phyloP scores from a whole-genome alignment of 1,140 invertebrate species.

The Lasaia peninsularis region DNA sequence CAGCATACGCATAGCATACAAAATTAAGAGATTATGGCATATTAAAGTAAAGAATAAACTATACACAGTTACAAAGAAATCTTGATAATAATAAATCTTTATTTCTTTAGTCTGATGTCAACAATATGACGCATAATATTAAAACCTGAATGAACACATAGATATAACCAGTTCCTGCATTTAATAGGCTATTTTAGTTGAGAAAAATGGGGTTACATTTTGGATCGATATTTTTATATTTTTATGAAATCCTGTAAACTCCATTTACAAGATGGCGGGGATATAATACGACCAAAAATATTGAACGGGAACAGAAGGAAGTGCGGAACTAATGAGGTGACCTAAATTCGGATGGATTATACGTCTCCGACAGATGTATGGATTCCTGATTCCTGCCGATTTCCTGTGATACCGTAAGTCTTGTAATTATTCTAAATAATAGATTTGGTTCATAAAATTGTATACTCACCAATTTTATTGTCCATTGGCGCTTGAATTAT shows the following conservation, averaged over 20 bases:
- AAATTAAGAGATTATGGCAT: not conserved
- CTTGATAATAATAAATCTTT: slow-evolving; percentile 13
- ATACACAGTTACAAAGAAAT: not conserved
- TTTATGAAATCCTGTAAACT: slow-evolving; percentile 69
- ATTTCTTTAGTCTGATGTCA: slow-evolving; percentile 39
- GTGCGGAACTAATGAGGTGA: slow-evolving; percentile 44
- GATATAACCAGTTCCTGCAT: not conserved
- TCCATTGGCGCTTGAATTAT: slow-evolving; percentile 53
- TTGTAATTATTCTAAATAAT: slow-evolving; percentile 32
- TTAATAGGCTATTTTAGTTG: not conserved
- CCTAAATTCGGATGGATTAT: slow-evolving; percentile 64
- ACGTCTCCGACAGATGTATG: slow-evolving; percentile 70
- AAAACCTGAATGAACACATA: slow-evolving; percentile 27
- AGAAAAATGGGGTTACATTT: slow-evolving; percentile 40
- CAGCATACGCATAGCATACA: not conserved
- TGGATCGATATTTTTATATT: slow-evolving; percentile 64
- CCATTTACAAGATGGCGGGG: slow-evolving; percentile 70
- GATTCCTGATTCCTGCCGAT: slow-evolving; percentile 55
- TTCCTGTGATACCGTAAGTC: slow-evolving; percentile 39
- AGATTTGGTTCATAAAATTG: slow-evolving; percentile 28
- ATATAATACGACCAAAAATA: slow-evolving; percentile 49
- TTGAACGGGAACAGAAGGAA: slow-evolving; percentile 41
- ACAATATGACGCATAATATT: slow-evolving; percentile 40
- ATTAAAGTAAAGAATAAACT: not conserved
- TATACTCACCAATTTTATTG: slow-evolving; percentile 57